Evolutionary conservation across 2,888 invertebrate species (phyloP), one percentile per base, ranked within the genome.

Genomic region (Pteria penguin): DNA sequence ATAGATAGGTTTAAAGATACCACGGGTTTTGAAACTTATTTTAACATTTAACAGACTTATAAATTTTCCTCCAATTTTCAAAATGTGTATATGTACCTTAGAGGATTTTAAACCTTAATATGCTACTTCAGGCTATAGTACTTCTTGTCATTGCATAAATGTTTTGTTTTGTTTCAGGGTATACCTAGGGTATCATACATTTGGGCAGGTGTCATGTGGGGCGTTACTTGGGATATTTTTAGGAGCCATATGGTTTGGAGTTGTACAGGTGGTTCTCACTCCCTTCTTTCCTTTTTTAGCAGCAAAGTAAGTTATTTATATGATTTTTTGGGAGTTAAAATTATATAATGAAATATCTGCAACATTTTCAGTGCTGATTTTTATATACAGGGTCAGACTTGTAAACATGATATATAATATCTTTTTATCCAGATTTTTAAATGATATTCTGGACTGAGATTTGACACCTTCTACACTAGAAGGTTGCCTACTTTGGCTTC

Each of bases 161-260:
- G 45, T 61, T 61, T 32, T 36, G 24, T 72, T 62, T 74, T 93
- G 94, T 89, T 95, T 94, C 90, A 94, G 97, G 89, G 95, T 97
- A 76, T 97, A 97, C 92, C 93, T 97, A 79, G 95, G 95, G 89
- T 97, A 98, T 91, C 97, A 97, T 92, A 95, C 96, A 55, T 93
- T 94, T 86, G 93, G 94, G 54, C 97, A 97, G 93, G 97, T 97
- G 75, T 86, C 96, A 24, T 95, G 95, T 87, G 97, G 97, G 72
- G 94, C 94, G 32, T 79, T 96, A 33, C 93, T 96, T 76, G 97
- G 97, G 65, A 92, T 94, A 73, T 78, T 95, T 75, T 94, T 96
- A 92, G 97, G 96, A 79, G 94, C 95, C 71, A 83, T 95, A 79
- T 97, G 97, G 97, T 97, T 97, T 93, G 93, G 94, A 78, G 90